Evolutionary conservation across 1,140 invertebrate species (phyloP).

Genomic region (Psilanteris sp.): DNA sequence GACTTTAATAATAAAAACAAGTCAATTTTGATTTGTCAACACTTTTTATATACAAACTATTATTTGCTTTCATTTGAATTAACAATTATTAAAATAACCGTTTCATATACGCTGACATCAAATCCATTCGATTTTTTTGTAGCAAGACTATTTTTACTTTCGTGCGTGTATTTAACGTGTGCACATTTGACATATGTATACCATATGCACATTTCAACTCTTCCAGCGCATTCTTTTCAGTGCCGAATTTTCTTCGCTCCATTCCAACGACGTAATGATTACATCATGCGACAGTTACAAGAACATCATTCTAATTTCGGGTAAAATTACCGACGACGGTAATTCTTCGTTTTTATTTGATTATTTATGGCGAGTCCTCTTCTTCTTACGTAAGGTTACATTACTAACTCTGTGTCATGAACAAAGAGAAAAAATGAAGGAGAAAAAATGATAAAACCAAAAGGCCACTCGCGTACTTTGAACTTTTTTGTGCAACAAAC

Average conservation of each 20-base stretch:
- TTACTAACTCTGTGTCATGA: no score
- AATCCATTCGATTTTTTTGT: no score
- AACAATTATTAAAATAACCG: no score
- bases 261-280: conserved; percentile 29
- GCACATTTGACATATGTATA: conserved; percentile 5
- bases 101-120: no score
- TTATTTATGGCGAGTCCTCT: conserved; percentile 2
- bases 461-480: conserved; percentile 46
- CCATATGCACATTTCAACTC: conserved; percentile 11
- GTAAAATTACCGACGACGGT: conserved; percentile 2
- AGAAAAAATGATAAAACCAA: conserved; percentile 57
- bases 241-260: conserved; percentile 20
- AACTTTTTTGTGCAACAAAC: conserved; percentile 33
- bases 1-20: no score
- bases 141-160: no score
- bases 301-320: conserved; percentile 17
- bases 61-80: no score
- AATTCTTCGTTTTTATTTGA: conserved; percentile 8
- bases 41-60: no score
- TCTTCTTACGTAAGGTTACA: conserved; percentile 44
- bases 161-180: no score
- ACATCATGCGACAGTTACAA: conserved; percentile 19
- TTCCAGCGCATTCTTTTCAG: conserved; percentile 5
- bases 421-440: no score
- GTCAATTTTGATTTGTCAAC: no score